Evolutionary conservation across 2,797 vertebrate species (phyloP).

Genomic region (Vipera ursinii): DNA sequence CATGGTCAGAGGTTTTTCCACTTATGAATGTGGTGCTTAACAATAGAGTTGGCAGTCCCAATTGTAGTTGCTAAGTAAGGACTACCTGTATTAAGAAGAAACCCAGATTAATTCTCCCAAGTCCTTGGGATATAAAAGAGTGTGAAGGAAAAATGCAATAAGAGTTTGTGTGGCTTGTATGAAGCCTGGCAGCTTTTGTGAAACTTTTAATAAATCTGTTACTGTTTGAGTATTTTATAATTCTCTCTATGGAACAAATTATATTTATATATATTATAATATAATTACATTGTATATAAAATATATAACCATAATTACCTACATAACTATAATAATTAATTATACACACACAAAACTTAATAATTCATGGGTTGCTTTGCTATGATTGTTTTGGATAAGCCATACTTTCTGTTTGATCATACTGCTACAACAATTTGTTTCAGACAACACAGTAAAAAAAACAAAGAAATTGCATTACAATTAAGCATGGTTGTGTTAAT

Average conservation of each 20-base stretch:
- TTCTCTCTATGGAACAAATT: background rate
- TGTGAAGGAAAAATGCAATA: background rate
- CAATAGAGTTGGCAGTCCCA: background rate
- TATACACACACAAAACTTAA: background rate
- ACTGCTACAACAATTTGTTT: background rate
- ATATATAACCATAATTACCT: background rate
- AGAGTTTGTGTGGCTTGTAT: background rate
- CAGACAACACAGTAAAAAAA: background rate
- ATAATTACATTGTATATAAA: background rate
- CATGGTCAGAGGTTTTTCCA: background rate
- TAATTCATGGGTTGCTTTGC: background rate
- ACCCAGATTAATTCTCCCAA: background rate
- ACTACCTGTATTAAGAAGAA: background rate
- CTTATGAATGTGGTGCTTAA: background rate
- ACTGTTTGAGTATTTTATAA: background rate
- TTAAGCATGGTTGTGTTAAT: background rate
- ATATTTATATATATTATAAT: background rate
- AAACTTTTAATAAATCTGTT: background rate
- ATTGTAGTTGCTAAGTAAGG: background rate
- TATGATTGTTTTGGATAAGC: background rate
- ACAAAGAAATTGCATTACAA: background rate
- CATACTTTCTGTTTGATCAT: background rate
- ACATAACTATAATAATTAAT: background rate
- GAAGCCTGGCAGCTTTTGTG: background rate
- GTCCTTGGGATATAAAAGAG: background rate